Percentiles rank a stretch among this genome's conserved stretches.
Conservation (phyloP, 1,140 invertebrate genomes). For the Teleogryllus occipitalis region DNA sequence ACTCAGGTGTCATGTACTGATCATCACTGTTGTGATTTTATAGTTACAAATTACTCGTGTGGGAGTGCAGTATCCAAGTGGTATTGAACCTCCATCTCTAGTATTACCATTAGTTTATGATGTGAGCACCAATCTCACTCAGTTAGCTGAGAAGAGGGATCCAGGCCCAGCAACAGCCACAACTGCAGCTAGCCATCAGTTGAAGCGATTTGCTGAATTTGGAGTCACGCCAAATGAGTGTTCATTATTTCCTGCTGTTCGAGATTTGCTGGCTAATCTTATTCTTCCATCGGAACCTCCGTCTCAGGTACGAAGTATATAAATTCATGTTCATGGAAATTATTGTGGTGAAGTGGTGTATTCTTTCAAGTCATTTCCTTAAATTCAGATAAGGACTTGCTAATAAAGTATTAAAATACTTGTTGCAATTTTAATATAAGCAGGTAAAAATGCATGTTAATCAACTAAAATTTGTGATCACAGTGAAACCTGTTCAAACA, state of each 20-base stretch:
- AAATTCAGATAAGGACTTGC: too few relatives aligned
- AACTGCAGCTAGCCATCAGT: constrained; percentile 51
- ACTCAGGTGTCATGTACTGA: neutral
- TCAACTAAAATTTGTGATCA: too few relatives aligned
- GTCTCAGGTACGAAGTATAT: constrained; percentile 23
- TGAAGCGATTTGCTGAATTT: constrained; percentile 65
- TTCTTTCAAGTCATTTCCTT: neutral
- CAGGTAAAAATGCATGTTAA: too few relatives aligned
- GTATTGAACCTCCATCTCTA: constrained; percentile 64
- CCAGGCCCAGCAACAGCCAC: constrained; percentile 50
- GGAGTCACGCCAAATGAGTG: constrained; percentile 62
- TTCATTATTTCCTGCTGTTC: constrained; percentile 78
- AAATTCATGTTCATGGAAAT: neutral
- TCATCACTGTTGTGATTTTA: constrained; percentile 18
- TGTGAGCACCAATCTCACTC: constrained; percentile 71
- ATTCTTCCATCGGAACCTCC: constrained; percentile 59
- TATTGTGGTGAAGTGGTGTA: neutral
- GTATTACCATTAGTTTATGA: constrained; percentile 86
- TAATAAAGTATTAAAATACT: too few relatives aligned
- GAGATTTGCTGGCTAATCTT: constrained; percentile 75
- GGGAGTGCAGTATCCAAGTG: constrained; percentile 49
- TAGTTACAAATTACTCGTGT: constrained; percentile 77
- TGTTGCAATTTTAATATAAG: too few relatives aligned
- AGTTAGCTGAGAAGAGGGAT: constrained; percentile 71
- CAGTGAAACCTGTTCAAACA: too few relatives aligned